Evolutionary conservation across 1,140 invertebrate genomes (phyloP).

Genomic region (Lordiphosa clarofinis): DNA sequence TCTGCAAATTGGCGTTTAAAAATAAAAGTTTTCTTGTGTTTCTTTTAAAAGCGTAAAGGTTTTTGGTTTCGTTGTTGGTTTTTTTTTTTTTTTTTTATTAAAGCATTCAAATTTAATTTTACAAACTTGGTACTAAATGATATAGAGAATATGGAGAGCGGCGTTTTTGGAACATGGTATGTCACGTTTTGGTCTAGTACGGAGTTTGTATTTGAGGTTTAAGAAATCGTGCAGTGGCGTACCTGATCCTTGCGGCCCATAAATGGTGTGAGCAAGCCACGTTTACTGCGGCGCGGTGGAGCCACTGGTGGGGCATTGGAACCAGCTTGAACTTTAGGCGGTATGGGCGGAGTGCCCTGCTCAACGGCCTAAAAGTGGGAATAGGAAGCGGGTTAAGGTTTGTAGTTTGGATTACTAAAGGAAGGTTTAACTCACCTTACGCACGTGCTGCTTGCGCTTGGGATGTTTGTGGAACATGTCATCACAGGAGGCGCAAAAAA

Average conservation of each 20-base stretch:
- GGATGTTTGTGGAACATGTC: conserved; percentile 97
- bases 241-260: conserved; percentile 81
- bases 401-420: not conserved
- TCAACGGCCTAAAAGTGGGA: conserved; percentile 54
- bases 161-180: conserved; percentile 8
- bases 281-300: conserved; percentile 89
- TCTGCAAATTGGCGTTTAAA: conserved; percentile 46
- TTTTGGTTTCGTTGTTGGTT: conserved; percentile 13
- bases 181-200: conserved; percentile 27
- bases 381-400: not conserved
- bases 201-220: conserved; percentile 48
- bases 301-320: conserved; percentile 85
- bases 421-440: conserved; percentile 82
- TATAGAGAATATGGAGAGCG: conserved; percentile 17
- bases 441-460: conserved; percentile 88
- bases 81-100: conserved; percentile 57
- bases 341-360: conserved; percentile 85
- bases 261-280: conserved; percentile 79
- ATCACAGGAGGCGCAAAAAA: conserved; percentile 92
- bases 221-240: conserved; percentile 80
- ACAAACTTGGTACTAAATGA: conserved; percentile 63
- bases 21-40: conserved; percentile 16
- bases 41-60: conserved; percentile 30
- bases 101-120: conserved; percentile 61
- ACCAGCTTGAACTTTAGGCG: conserved; percentile 84